Percentiles rank a stretch among this genome's conserved stretches.
These are phyloP conservation scores for Anhinga anhinga DNA, from an alignment of 2,113 vertebrate species.

Conservation along the genomic window DNA sequence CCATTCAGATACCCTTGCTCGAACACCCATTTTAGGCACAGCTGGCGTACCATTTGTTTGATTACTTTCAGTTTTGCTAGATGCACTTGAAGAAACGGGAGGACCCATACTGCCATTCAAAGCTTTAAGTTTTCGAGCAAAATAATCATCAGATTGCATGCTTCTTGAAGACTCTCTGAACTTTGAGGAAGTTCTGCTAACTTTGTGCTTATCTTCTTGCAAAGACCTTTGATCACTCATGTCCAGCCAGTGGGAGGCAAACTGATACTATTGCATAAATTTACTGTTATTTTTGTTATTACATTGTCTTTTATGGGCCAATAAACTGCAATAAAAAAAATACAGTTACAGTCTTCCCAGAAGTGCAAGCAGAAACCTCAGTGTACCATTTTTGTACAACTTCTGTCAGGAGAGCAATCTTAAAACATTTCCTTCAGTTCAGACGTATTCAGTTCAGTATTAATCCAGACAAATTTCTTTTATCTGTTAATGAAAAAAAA, in stretches of 20 bases:
- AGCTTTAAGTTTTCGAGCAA: conserved; percentile 90
- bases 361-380: conserved; percentile 7
- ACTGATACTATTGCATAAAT: conserved; percentile 61
- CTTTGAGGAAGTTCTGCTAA: conserved; percentile 78
- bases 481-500: conserved; percentile 48
- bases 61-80: conserved; percentile 79
- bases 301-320: conserved; percentile 65
- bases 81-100: conserved; percentile 74
- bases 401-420: neutral
- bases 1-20: conserved; percentile 94
- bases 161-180: conserved; percentile 81
- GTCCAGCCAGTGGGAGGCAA: conserved; percentile 64
- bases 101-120: conserved; percentile 89
- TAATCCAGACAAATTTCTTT: neutral
- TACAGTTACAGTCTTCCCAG: neutral
- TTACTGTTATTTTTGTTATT: conserved; percentile 57
- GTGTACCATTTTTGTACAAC: neutral
- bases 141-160: conserved; percentile 95
- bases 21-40: conserved; percentile 97
- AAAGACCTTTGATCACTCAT: conserved; percentile 85
- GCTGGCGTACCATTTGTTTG: conserved; percentile 88
- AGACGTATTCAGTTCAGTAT: neutral
- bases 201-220: conserved; percentile 81
- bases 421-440: conserved; percentile 7
- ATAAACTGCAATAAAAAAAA: neutral